Conservation (phyloP, 2,888 invertebrate species). For the Tinea pellionella region DNA sequence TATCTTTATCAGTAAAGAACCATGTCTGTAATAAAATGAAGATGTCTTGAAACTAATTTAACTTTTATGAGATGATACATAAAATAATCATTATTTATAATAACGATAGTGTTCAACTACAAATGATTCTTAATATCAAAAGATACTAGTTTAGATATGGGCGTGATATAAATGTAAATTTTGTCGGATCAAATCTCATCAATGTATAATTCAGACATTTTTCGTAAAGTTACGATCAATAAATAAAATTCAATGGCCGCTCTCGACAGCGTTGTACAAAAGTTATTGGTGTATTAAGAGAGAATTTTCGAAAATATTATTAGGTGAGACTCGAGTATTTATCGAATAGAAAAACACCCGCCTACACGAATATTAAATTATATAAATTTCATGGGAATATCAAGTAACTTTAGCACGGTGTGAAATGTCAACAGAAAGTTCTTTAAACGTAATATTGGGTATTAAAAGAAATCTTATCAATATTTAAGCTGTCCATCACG, state of each 20-base stretch:
- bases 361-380: slow-evolving; percentile 3
- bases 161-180: slow-evolving; percentile 48
- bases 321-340: slow-evolving; percentile 13
- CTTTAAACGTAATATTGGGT: background rate
- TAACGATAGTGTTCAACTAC: background rate
- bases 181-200: slow-evolving; percentile 40
- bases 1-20: slow-evolving; percentile 87
- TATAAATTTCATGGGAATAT: slow-evolving; percentile 1
- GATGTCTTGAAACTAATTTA: background rate
- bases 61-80: slow-evolving; percentile 6
- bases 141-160: slow-evolving; percentile 23
- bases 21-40: slow-evolving; percentile 72
- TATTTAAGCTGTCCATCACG: background rate
- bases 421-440: slow-evolving; percentile 8
- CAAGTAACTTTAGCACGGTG: background rate
- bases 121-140: slow-evolving; percentile 6
- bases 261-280: slow-evolving; percentile 26
- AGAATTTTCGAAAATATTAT: slow-evolving; percentile 8
- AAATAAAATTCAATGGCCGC: slow-evolving; percentile 35
- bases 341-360: slow-evolving; percentile 7
- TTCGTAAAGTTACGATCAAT: slow-evolving; percentile 35
- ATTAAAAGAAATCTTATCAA: background rate
- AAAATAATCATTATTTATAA: slow-evolving; percentile 7
- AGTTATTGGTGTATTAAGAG: slow-evolving; percentile 24
- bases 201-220: slow-evolving; percentile 39